These are phyloP conservation scores for Trachops cirrhosus DNA, from an alignment of 2,797 vertebrate species.

Conservation along the genomic window DNA sequence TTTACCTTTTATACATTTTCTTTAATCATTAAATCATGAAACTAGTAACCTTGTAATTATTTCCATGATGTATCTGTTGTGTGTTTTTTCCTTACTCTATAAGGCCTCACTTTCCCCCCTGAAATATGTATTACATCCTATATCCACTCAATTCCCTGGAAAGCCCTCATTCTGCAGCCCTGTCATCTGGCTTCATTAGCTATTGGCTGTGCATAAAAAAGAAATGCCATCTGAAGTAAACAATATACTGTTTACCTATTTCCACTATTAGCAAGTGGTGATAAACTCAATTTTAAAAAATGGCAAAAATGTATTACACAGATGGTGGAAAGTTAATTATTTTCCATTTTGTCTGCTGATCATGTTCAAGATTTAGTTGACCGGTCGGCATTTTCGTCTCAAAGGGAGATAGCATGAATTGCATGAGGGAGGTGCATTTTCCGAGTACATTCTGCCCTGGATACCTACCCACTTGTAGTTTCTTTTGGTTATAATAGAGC, in stretches of 20 bases:
- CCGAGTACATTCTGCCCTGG: constrained; percentile 14
- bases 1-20: constrained; percentile 71
- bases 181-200: constrained; percentile 56
- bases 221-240: constrained; percentile 60
- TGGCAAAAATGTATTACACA: neutral
- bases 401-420: constrained; percentile 42
- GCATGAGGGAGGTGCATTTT: constrained; percentile 42
- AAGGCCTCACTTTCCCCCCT: neutral
- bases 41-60: constrained; percentile 62
- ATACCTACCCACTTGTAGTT: neutral
- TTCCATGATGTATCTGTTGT: constrained; percentile 45
- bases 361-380: constrained; percentile 17
- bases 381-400: constrained; percentile 42
- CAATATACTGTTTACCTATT: constrained; percentile 55
- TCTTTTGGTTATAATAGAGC: constrained; percentile 42
- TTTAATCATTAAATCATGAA: constrained; percentile 30
- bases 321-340: constrained; percentile 58
- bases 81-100: neutral
- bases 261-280: constrained; percentile 49
- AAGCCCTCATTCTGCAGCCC: neutral
- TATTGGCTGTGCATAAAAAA: constrained; percentile 46
- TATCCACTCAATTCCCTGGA: neutral
- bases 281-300: constrained; percentile 56
- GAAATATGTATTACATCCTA: neutral
- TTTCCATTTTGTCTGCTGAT: constrained; percentile 25